Conservation (phyloP, 2,888 invertebrate genomes). For the Odontomyia ornata region DNA sequence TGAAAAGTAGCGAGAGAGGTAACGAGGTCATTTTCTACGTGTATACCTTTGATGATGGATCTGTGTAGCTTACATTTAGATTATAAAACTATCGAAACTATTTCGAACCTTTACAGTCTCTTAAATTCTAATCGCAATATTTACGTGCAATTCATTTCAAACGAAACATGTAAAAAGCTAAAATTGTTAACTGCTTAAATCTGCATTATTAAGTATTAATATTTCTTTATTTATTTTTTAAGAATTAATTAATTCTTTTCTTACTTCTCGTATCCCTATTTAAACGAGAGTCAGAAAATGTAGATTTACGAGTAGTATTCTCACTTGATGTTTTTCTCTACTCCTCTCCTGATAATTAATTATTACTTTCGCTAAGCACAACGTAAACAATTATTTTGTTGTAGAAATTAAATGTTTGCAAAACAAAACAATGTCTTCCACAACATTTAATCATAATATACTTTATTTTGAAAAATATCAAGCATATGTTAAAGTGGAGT, state of each 20-base stretch:
- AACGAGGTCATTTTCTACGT: too few species aligned
- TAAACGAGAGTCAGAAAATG: too few species aligned
- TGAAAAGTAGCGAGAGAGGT: too few species aligned
- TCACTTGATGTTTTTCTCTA: too few species aligned
- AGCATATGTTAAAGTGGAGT: too few species aligned
- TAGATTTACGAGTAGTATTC: too few species aligned
- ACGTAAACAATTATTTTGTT: slow-evolving; percentile 1
- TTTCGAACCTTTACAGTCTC: too few species aligned
- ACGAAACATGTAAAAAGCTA: neutral
- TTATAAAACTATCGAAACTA: too few species aligned
- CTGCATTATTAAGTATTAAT: neutral
- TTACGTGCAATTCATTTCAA: neutral
- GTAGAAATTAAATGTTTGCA: slow-evolving; percentile 16
- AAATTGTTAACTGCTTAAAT: neutral
- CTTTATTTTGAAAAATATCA: too few species aligned
- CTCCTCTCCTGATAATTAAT: neutral
- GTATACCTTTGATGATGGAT: too few species aligned
- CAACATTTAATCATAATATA: neutral
- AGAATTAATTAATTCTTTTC: neutral
- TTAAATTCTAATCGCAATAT: neutral
- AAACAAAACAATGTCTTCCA: slow-evolving; percentile 30
- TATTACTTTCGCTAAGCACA: slow-evolving; percentile 3
- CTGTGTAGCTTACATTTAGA: too few species aligned
- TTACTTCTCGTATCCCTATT: too few species aligned
- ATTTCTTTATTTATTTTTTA: neutral